Base-by-base conservation (phyloP, 2,113 vertebrate genomes). In the Dendropsophus ebraccatus region DNA sequence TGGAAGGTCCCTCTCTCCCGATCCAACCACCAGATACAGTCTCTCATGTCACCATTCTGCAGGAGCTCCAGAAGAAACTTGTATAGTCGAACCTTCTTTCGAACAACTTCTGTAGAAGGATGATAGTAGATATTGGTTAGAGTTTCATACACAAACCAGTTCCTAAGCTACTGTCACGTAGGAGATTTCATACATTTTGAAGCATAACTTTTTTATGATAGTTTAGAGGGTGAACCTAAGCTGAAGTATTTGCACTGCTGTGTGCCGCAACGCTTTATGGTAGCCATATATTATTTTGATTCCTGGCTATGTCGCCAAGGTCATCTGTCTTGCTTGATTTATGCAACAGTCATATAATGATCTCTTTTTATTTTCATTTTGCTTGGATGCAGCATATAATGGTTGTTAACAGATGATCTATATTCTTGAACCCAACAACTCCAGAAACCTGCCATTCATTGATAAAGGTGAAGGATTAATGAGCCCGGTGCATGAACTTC, bases 1-100 rank as follows among this genome's bases (percentile, higher is more conserved):
- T 94, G 93, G 90, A 94, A 94, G 83, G 92, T 92, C 0, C 93
- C 93, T 3, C 90, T 88, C n/a, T 92, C 92, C 0, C 90, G 92
- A 65, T 94, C 92, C 76, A 94, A 88, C 93, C 93, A 94, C 93
- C 93, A 94, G 74, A 94, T 92, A 25, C 93, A 94, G 81, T 94
- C 91, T 13, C 91, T 88, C 93, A 94, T 94, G 89, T 93, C 92
- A 0, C 93, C 93, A 0, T 90, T 90, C 0, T 89, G 91, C 87
- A 94, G 87, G 74, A 94, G 88, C 45, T 91, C 92, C 87, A 94
- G 88, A 88, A 94, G 89, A 88, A 94, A 94, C 89, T 94, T 93
- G 89, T 94, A 94, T 58, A 94, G 87, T 19, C 93, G 91, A 49
- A 93, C 88, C 87, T 94, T 94, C 87, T 92, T 91, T 41, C 93